phyloP scores from a whole-genome alignment of 2,888 invertebrate genomes.

The Helobdella robusta region DNA sequence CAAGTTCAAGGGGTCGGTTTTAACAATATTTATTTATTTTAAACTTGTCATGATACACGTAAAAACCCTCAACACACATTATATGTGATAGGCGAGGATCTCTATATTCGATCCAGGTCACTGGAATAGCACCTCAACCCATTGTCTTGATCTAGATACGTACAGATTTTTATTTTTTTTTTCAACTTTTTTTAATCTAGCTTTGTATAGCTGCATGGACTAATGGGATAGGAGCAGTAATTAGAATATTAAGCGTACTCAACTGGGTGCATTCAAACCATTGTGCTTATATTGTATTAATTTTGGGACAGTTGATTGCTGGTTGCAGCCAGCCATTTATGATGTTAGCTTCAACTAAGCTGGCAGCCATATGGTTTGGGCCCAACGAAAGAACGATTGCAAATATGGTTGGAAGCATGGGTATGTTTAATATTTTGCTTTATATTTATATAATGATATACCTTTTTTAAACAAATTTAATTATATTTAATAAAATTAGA shows the following conservation, averaged over 20 bases:
- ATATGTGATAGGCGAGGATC: too few species aligned
- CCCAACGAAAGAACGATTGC: conserved; percentile 51
- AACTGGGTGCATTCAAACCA: conserved; percentile 37
- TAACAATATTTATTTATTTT: too few species aligned
- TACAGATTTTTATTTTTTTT: too few species aligned
- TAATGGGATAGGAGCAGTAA: conserved; percentile 49
- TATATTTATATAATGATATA: too few species aligned
- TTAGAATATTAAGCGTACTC: conserved; percentile 47
- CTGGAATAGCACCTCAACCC: too few species aligned
- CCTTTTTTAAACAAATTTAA: too few species aligned
- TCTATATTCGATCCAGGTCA: too few species aligned
- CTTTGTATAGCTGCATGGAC: conserved; percentile 49
- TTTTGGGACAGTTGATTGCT: conserved; percentile 51
- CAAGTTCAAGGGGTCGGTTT: too few species aligned
- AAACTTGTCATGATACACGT: too few species aligned
- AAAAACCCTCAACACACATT: too few species aligned
- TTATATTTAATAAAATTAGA: too few species aligned
- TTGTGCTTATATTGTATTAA: conserved; percentile 38
- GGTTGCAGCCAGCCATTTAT: conserved; percentile 51
- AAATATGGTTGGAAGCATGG: conserved; percentile 50
- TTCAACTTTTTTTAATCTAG: conserved; percentile 39
- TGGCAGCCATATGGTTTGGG: conserved; percentile 52
- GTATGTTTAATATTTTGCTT: conserved; percentile 39
- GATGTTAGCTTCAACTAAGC: conserved; percentile 53
- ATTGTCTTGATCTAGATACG: too few species aligned